Conservation (phyloP, 2,113 vertebrate species). For the Gymnobelideus leadbeateri region DNA sequence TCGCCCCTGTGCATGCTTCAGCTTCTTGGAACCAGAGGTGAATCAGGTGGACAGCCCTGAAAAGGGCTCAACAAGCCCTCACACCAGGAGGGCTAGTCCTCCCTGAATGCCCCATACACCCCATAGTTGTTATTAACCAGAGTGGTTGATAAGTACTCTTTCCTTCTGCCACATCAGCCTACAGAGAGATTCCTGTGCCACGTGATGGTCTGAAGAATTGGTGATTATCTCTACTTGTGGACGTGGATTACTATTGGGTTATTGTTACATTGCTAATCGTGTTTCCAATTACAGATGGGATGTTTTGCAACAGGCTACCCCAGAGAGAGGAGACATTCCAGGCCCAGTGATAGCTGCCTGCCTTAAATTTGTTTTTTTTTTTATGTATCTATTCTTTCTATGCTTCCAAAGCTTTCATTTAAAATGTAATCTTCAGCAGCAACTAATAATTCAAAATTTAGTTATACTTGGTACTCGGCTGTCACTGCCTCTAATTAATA, state of each 20-base stretch:
- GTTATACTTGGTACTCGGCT: constrained; percentile 16
- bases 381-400: constrained; percentile 46
- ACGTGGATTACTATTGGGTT: constrained; percentile 26
- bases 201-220: not conserved
- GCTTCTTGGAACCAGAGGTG: not conserved
- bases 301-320: not conserved
- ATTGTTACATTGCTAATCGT: not conserved
- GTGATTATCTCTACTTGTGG: not conserved
- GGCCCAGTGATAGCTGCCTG: constrained; percentile 30
- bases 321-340: constrained; percentile 33
- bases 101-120: not conserved
- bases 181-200: not conserved
- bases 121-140: not conserved
- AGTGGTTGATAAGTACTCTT: not conserved
- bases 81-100: not conserved
- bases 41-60: not conserved
- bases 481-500: constrained; percentile 70
- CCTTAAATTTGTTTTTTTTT: constrained; percentile 35
- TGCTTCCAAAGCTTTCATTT: constrained; percentile 70
- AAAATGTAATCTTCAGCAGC: constrained; percentile 70
- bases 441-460: constrained; percentile 69
- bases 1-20: not conserved
- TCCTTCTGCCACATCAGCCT: not conserved
- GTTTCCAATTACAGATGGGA: constrained; percentile 14
- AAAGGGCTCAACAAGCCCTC: not conserved